These are phyloP conservation scores for Tinamus major DNA, from an alignment of 2,797 vertebrate genomes.

Conservation along the genomic window DNA sequence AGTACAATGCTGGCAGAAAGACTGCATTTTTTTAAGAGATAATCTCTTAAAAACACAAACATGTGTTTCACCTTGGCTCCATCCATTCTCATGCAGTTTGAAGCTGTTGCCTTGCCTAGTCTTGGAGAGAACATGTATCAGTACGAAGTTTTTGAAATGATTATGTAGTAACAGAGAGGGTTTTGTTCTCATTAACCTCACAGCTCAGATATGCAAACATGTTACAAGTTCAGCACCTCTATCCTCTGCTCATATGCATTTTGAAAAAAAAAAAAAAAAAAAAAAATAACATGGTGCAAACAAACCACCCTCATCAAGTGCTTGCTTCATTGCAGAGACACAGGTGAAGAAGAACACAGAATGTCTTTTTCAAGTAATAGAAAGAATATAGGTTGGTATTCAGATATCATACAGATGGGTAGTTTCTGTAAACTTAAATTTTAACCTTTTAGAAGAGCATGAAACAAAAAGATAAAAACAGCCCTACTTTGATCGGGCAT, in stretches of 20 bases:
- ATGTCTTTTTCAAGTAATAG: neutral
- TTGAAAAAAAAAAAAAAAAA: neutral
- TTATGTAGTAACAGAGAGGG: neutral
- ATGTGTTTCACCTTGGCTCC: neutral
- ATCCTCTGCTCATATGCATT: neutral
- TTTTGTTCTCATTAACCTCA: neutral
- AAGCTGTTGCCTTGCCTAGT: neutral
- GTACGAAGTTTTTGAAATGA: neutral
- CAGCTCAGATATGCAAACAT: neutral
- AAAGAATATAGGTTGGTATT: neutral
- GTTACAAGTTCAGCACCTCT: neutral
- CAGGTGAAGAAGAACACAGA: neutral
- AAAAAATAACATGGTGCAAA: neutral
- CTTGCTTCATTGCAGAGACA: neutral
- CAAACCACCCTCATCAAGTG: neutral
- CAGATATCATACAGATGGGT: neutral
- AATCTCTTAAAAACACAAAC: conserved; percentile 26
- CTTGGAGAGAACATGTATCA: neutral
- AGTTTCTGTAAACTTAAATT: neutral
- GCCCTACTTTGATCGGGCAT: neutral
- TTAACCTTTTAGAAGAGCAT: neutral
- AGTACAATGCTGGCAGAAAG: conserved; percentile 48
- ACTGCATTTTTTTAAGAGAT: conserved; percentile 19
- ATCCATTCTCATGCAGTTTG: neutral
- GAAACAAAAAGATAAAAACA: neutral